Percentiles rank a stretch among this genome's conserved stretches.
phyloP scores from a whole-genome alignment of 2,888 invertebrate species.

The Myopa tessellatipennis region DNA sequence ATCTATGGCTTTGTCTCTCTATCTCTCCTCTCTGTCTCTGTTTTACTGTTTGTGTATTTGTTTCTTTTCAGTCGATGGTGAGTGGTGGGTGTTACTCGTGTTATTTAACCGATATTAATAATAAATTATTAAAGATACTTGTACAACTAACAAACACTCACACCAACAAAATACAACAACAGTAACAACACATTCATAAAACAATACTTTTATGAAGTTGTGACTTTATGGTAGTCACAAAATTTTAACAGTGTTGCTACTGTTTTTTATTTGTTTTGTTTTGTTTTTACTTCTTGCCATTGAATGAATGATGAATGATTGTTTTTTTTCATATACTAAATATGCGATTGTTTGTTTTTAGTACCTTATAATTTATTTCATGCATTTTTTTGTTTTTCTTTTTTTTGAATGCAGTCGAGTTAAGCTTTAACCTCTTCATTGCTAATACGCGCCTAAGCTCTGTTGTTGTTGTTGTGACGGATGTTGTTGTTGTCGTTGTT shows the following conservation, averaged over 20 bases:
- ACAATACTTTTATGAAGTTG: slow-evolving; percentile 20
- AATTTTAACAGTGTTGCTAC: background rate
- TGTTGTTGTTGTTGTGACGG: slow-evolving; percentile 4
- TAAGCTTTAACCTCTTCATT: background rate
- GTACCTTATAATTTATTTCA: background rate
- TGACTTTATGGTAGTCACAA: slow-evolving; percentile 19
- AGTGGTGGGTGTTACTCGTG: background rate
- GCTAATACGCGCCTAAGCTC: background rate
- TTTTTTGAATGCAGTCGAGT: slow-evolving; percentile 26
- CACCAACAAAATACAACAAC: background rate
- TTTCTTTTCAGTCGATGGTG: background rate
- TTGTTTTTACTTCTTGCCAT: slow-evolving; percentile 14
- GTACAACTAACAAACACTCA: too few species aligned
- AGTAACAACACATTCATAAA: slow-evolving; percentile 16
- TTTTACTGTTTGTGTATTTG: too few species aligned
- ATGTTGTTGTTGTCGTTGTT: slow-evolving; percentile 5
- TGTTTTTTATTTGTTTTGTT: slow-evolving; percentile 1
- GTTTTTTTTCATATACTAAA: background rate
- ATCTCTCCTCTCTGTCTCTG: too few species aligned
- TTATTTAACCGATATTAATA: slow-evolving; percentile 21
- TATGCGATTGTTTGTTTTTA: background rate
- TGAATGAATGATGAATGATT: background rate
- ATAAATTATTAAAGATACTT: background rate
- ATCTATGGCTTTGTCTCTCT: too few species aligned
- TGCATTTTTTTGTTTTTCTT: too few species aligned